Conservation (phyloP, 2,888 invertebrate genomes). For the Hololepta plana region DNA sequence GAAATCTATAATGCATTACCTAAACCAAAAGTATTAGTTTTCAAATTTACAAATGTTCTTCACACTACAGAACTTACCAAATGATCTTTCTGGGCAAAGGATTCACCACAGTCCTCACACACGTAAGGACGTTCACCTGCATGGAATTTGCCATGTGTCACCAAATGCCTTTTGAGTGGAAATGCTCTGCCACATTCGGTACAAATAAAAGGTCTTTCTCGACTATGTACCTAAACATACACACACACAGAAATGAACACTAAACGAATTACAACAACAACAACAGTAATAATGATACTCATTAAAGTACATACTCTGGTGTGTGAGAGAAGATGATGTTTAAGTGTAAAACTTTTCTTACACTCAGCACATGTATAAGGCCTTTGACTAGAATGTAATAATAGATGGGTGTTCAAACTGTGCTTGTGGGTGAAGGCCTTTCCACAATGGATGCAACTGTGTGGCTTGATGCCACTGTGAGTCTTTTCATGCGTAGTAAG, state of each 20-base stretch:
- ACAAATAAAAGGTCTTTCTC: conserved; percentile 67
- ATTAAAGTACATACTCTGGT: conserved; percentile 36
- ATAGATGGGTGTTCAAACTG: conserved; percentile 64
- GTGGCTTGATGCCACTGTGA: conserved; percentile 64
- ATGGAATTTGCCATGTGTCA: conserved; percentile 74
- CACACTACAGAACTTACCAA: no score
- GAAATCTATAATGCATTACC: conserved; percentile 79
- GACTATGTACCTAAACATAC: conserved; percentile 42
- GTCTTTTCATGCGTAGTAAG: conserved; percentile 68
- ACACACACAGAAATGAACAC: conserved; percentile 1
- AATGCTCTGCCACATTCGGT: conserved; percentile 69
- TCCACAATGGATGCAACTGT: conserved; percentile 61
- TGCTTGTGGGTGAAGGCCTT: conserved; percentile 70
- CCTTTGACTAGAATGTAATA: conserved; percentile 63
- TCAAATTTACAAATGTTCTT: no score
- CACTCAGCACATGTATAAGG: conserved; percentile 73
- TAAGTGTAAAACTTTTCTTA: conserved; percentile 71
- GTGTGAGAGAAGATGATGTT: conserved; percentile 69
- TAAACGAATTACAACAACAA: background rate
- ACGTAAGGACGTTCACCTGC: conserved; percentile 72
- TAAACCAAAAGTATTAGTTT: conserved; percentile 19
- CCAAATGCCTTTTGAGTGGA: conserved; percentile 63
- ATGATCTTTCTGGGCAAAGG: conserved; percentile 80
- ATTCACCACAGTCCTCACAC: conserved; percentile 81
- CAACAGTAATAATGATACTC: conserved; percentile 1